Base-by-base conservation (phyloP, 2,113 vertebrate species). In the Cygnus buccinator region DNA sequence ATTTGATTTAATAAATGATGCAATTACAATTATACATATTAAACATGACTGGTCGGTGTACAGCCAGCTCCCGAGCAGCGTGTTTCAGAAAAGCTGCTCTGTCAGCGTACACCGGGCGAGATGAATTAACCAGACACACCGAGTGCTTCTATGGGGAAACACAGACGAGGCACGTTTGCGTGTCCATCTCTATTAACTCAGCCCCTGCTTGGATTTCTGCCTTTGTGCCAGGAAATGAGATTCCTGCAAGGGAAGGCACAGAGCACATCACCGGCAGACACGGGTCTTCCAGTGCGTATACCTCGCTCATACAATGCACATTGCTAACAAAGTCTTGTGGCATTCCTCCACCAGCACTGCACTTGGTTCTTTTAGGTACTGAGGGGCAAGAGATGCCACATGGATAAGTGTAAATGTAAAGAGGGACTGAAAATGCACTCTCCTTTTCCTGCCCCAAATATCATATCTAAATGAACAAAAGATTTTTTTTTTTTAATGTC, bases 281-380 rank as follows among this genome's bases (percentile, higher is more conserved):
- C 0, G 0, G 33, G 65, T 18, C 66, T 58, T 39, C 31, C 2
- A 0, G 44, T 0, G 0, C n/a, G 16, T 5, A 12, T 6, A 21
- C 33, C 16, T 43, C 82, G 22, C 44, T 57, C 9, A 2, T 9
- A 37, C 21, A 13, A 46, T 17, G 37, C 15, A 35, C 1, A 1
- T 19, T 52, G 41, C 29, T 65, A 26, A 26, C 2, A 57, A 68
- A 57, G 37, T 26, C 65, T 71, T 13, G 12, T 5, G 48, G 77
- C 66, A 14, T 4, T 7, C 18, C 39, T 55, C n/a, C n/a, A 5
- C 22, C 22, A 1, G 41, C 44, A 2, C 26, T 35, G 54, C 73
- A 9, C 44, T 28, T 25, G 0, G 0, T 6, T 37, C 15, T 37
- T 7, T 2, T 16, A 61, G 54, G 9, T 44, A 20, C 52, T 2